Evolutionary conservation across 2,797 vertebrate genomes (phyloP), one percentile per base, ranked within the genome.

Genomic region (Holocentrus rufus): DNA sequence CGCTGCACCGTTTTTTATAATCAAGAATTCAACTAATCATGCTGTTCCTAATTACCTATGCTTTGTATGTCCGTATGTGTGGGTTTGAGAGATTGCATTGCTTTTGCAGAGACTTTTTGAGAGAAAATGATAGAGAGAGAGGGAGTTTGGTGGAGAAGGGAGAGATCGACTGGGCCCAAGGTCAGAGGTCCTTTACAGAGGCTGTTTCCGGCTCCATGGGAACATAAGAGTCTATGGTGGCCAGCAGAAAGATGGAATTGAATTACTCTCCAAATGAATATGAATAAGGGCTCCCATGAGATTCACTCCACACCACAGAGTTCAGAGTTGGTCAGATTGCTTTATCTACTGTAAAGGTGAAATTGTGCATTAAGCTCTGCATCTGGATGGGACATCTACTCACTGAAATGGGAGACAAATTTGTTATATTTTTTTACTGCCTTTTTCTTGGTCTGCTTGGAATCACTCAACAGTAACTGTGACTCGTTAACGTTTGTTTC

Each of bases 181-280:
- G 54, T 68, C 54, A 30, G 23, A 31, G 65, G 54, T 47, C 3
- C 17, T 22, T 18, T 68, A 34, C 9, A 44, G 22, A 55, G 54
- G 34, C 13, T 57, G 17, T 58, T 47, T 57, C 65, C 47, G 42
- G 60, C 34, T 30, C 15, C 57, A 56, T 46, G 42, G n/a, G 42
- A 31, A 47, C 42, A 34, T 58, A 34, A 68, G 17, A 31, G 20
- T 34, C 23, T 30, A 6, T 17, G 53, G 23, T 10, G 8, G 17
- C 36, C 34, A 27, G 39, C 39, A 42, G 7, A 30, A 36, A 13
- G 17, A 6, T 54, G 30, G 31, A 65, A 65, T 25, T 39, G 7
- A 17, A 53, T 54, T 18, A 39, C 50, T 7, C 14, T 46, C 22
- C 42, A 47, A 46, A 5, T 14, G 47, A 15, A 14, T 22, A 20